Conservation (phyloP, 2,888 invertebrate species). For the Embidobia sp. region DNA sequence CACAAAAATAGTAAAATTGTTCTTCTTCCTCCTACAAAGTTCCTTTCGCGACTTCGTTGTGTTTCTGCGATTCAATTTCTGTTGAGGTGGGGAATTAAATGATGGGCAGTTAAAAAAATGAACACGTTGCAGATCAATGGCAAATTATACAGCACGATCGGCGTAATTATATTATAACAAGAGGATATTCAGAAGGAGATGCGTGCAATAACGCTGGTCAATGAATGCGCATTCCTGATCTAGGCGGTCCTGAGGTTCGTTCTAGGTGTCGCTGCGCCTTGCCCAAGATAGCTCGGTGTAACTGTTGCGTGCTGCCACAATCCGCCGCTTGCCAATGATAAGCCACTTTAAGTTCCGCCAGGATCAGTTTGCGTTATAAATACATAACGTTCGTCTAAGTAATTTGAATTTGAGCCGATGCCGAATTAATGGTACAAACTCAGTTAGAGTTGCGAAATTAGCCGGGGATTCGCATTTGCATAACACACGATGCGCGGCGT, state of each 20-base stretch:
- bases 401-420: constrained; percentile 44
- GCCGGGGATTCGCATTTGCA: constrained; percentile 7
- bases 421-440: constrained; percentile 36
- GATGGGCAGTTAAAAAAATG: too few relatives aligned
- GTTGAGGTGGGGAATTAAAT: too few relatives aligned
- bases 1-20: too few relatives aligned
- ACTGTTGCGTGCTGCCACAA: constrained; percentile 52
- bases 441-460: constrained; percentile 31
- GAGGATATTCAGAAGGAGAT: constrained; percentile 27
- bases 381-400: constrained; percentile 43
- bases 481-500: neutral
- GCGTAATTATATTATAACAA: constrained; percentile 23
- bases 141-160: too few relatives aligned
- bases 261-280: constrained; percentile 25
- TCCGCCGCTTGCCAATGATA: constrained; percentile 43
- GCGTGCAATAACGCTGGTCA: constrained; percentile 45
- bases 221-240: constrained; percentile 49
- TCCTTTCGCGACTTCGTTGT: too few relatives aligned
- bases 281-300: constrained; percentile 29
- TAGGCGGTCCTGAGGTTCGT: constrained; percentile 23
- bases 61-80: too few relatives aligned
- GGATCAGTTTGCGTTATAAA: constrained; percentile 24
- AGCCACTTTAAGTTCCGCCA: constrained; percentile 53
- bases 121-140: too few relatives aligned
- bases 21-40: too few relatives aligned